phyloP scores from a whole-genome alignment of 2,797 vertebrate genomes.

The Otus scops region DNA sequence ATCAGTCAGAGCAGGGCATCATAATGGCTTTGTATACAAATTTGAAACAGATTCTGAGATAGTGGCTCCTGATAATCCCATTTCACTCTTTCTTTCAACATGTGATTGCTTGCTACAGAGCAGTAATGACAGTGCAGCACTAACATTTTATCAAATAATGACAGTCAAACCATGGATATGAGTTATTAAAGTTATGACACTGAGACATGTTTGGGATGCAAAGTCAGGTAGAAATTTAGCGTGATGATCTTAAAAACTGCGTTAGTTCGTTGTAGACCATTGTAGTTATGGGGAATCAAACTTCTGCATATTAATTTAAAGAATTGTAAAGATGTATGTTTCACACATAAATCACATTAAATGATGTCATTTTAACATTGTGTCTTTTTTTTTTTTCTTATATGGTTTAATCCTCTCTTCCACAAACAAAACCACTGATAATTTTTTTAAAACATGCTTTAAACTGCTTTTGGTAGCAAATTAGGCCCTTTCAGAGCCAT shows the following conservation, averaged over 20 bases:
- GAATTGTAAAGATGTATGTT: neutral
- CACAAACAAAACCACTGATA: neutral
- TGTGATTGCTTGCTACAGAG: neutral
- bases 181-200: neutral
- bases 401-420: neutral
- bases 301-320: neutral
- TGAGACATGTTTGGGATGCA: neutral
- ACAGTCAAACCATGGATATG: neutral
- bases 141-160: neutral
- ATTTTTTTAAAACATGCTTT: neutral
- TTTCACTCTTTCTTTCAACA: neutral
- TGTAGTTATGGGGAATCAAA: neutral
- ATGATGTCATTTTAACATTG: neutral
- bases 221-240: neutral
- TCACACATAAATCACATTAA: neutral
- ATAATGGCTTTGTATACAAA: slow-evolving; percentile 12
- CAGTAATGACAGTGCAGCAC: neutral
- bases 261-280: neutral
- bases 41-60: neutral
- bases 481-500: neutral
- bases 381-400: neutral
- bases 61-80: neutral
- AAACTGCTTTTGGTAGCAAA: neutral
- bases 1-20: neutral
- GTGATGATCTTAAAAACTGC: neutral